Evolutionary conservation across 2,888 invertebrate species (phyloP).

Genomic region (Exocentrus adspersus): DNA sequence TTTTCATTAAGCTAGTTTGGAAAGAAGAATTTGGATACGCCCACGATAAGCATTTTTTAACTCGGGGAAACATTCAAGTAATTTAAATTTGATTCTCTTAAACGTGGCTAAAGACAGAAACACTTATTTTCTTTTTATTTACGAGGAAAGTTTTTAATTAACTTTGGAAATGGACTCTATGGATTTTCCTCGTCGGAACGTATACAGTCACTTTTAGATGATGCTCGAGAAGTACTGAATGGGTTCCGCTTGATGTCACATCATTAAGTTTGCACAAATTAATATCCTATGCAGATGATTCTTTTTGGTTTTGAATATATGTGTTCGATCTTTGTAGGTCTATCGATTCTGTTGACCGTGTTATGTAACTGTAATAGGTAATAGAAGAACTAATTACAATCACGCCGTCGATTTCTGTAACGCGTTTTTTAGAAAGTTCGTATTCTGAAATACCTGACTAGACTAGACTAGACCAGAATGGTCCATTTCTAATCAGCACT

Average conservation of each 20-base stretch:
- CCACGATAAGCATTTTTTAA: neutral
- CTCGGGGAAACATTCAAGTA: constrained; percentile 2
- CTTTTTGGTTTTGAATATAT: too few species aligned
- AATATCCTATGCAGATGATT: too few species aligned
- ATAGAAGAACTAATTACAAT: neutral
- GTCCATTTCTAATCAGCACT: too few species aligned
- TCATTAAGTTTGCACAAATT: too few species aligned
- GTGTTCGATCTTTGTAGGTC: too few species aligned
- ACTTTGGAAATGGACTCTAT: constrained; percentile 27
- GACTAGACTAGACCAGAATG: too few species aligned
- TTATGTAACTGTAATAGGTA: too few species aligned
- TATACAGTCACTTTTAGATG: neutral
- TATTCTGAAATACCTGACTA: neutral
- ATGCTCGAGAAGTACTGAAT: neutral
- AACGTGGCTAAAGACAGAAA: constrained; percentile 10
- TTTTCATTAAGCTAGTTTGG: neutral
- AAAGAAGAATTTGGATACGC: neutral
- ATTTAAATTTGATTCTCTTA: constrained; percentile 18
- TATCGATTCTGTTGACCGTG: too few species aligned
- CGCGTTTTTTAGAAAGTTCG: neutral
- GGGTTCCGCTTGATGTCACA: neutral
- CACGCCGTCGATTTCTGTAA: neutral
- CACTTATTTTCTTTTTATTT: constrained; percentile 32
- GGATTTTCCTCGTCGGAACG: constrained; percentile 20
- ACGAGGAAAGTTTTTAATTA: constrained; percentile 43